Evolutionary conservation across 2,113 vertebrate species (phyloP), one percentile per base, ranked within the genome.

Genomic region (Datnioides undecimradiatus): DNA sequence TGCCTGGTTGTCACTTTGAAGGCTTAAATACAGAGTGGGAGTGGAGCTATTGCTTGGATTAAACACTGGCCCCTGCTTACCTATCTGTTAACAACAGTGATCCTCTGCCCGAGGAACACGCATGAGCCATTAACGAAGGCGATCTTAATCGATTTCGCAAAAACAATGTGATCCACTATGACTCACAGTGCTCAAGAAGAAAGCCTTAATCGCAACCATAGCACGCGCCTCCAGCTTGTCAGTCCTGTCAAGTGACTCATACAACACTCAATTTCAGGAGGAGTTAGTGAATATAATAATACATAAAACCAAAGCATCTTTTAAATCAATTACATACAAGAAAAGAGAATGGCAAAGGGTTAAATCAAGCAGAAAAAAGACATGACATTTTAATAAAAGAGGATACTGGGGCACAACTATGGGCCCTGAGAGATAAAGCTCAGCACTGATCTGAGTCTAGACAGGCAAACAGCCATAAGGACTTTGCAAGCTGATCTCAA

Each of bases 131-230:
- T 81, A 78, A 68, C 43, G 49, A 62, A 74, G 36, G 7, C 60
- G 13, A 38, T 76, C 65, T 75, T 78, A 72, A 87, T 73, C 46
- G 6, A 72, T 85, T 76, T 79, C 73, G 71, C 60, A 52, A 73
- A 85, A 71, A 62, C 34, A 83, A 43, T 23, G 33, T 55, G 70
- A 82, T 55, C 58, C 75, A 57, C 41, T 25, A 11, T 80, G 69
- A 81, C 65, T 80, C 67, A 73, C 36, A 46, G 12, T 64, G 68
- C 60, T 65, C 62, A 5, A 40, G 48, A 73, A 31, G 54, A 67
- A 63, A 71, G 36, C 57, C 62, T 71, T 36, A 62, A 71, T 76
- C 4, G 0, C 29, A 78, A 36, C 25, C 49, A 41, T 58, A 67
- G 59, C 58, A 70, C 11, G 16, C 16, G 54, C 23, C 38, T 34